Percentiles rank a stretch among this genome's conserved stretches.
Conservation (phyloP, 2,113 vertebrate genomes). For the Cyprinodon tularosa region DNA sequence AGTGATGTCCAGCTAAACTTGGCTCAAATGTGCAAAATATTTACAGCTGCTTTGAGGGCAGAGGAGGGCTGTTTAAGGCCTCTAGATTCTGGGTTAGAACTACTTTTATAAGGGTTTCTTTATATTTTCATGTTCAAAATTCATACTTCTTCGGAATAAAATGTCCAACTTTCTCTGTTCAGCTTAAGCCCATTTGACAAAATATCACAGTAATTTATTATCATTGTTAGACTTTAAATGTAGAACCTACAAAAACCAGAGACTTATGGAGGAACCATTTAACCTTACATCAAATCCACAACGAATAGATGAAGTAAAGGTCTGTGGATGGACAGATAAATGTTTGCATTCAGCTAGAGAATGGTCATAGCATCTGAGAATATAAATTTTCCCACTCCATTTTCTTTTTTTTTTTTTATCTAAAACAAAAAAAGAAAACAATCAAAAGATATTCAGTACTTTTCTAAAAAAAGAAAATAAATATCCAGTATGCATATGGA, state of each 20-base stretch:
- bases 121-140: not conserved
- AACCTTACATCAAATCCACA: not conserved
- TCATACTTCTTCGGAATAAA: not conserved
- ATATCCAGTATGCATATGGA: not conserved
- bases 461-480: not conserved
- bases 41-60: not conserved
- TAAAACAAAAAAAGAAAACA: not conserved
- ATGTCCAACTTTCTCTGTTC: not conserved
- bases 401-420: not conserved
- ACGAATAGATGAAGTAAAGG: no score
- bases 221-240: not conserved
- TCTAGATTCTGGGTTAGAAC: not conserved
- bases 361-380: no score
- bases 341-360: no score
- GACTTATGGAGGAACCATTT: no score
- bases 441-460: not conserved
- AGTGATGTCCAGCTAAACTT: constrained; percentile 38
- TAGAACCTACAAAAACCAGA: not conserved
- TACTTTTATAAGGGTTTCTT: no score
- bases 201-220: not conserved
- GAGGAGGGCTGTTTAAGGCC: constrained; percentile 1
- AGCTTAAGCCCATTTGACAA: not conserved
- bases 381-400: not conserved
- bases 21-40: constrained; percentile 12
- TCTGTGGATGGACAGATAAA: no score